These are phyloP conservation scores for Amorpha juglandis DNA, from an alignment of 2,888 invertebrate species.

Conservation along the genomic window DNA sequence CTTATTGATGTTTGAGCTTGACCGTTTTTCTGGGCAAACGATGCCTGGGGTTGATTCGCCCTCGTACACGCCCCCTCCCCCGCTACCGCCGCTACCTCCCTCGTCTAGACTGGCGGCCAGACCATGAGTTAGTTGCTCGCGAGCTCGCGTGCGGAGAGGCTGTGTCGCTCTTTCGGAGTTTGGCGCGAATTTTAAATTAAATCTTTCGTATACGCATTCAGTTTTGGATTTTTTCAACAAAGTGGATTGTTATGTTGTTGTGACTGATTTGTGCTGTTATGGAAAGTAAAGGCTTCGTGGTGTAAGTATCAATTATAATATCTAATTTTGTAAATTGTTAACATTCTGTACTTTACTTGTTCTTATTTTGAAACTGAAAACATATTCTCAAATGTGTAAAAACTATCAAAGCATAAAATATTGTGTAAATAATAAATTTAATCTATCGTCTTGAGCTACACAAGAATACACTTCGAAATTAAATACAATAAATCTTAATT, in stretches of 20 bases:
- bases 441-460: no score
- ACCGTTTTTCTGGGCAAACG: constrained; percentile 65
- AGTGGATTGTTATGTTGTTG: constrained; percentile 43
- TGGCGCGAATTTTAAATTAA: constrained; percentile 70
- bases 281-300: constrained; percentile 10
- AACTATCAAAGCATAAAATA: no score
- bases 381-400: no score
- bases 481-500: no score
- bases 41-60: constrained; percentile 67
- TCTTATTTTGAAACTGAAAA: no score
- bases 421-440: no score
- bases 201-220: constrained; percentile 42
- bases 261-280: constrained; percentile 12
- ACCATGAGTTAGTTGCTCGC: constrained; percentile 62
- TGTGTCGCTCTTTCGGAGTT: constrained; percentile 44
- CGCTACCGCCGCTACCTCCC: constrained; percentile 48
- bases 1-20: constrained; percentile 66
- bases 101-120: constrained; percentile 72
- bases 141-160: constrained; percentile 52
- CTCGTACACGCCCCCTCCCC: constrained; percentile 46
- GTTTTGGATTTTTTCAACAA: constrained; percentile 43
- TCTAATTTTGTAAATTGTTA: background rate
- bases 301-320: constrained; percentile 16
- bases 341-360: no score
- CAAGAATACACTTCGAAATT: no score